Evolutionary conservation across 2,888 invertebrate genomes (phyloP), one percentile per base, ranked within the genome.

Genomic region (Ypsolopha sequella): DNA sequence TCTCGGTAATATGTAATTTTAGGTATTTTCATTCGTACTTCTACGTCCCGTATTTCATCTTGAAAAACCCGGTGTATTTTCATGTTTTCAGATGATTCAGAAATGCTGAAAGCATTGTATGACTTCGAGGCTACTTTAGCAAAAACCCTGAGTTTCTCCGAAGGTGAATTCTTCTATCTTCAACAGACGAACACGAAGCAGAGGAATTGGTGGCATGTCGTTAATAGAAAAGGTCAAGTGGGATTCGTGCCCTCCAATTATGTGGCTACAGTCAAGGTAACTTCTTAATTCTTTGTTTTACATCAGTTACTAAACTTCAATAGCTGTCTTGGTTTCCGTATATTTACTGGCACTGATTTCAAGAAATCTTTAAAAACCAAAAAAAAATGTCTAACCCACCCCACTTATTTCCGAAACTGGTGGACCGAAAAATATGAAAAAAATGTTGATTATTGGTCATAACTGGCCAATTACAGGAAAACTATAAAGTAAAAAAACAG

Each of bases 181-280:
- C 92, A 95, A 65, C 94, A 94, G 69, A 92, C 89, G 24, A 92
- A 91, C 56, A 91, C 91, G 4, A 93, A 94, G 65, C 93, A 94
- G 70, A 88, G 91, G 57, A 95, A 95, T 71, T 95, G 95, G 95
- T 95, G 94, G 95, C 93, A 94, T 87, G 95, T 95, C 48, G 91
- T 95, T 60, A 94, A 94, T 80, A 91, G 89, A 72, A 91, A 90
- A 70, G 95, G 94, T 62, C 92, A 93, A 74, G 89, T 94, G 59
- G 95, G 95, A 50, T 95, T 94, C 68, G 94, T 95, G 60, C 95
- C 95, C 54, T 95, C 94, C 50, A 95, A 95, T 88, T 95, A 95
- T 80, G 94, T 95, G 52, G 91, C 92, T 63, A 89, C 90, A 64
- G 89, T 93, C 63, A 92, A 93, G 88, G 95, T 94, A 70, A 79